phyloP scores from a whole-genome alignment of 2,888 invertebrate species.

The Phortica okadai region DNA sequence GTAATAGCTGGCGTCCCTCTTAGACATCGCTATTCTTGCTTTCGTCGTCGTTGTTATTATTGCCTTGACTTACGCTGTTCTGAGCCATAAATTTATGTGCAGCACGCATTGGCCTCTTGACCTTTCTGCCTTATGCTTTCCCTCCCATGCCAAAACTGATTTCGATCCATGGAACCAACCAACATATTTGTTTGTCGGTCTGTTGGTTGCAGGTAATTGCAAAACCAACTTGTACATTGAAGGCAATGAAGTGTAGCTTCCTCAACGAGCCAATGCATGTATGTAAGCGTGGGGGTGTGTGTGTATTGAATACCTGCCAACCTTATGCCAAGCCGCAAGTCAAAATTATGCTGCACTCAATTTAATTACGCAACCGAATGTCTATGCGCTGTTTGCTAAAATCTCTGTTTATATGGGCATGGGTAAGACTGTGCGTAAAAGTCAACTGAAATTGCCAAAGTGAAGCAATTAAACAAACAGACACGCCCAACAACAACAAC shows the following conservation, averaged over 20 bases:
- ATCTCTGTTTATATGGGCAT: neutral
- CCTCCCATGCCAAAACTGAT: too few relatives aligned
- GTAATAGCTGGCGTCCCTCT: neutral
- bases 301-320: neutral
- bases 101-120: conserved; percentile 7
- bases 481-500: neutral
- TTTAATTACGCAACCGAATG: conserved; percentile 63
- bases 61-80: neutral
- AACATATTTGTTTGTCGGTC: conserved; percentile 13
- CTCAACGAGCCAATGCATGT: neutral
- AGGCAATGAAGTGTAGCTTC: conserved; percentile 17
- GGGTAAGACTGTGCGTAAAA: neutral
- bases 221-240: neutral
- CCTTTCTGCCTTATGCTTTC: neutral
- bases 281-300: neutral
- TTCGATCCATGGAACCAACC: too few relatives aligned
- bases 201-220: conserved; percentile 25
- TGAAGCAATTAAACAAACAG: neutral
- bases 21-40: neutral
- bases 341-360: conserved; percentile 62
- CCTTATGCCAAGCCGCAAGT: conserved; percentile 46
- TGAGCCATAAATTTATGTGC: conserved; percentile 26
- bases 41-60: neutral
- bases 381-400: conserved; percentile 34
- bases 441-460: neutral